phyloP scores from a whole-genome alignment of 1,140 invertebrate genomes.

The Diorhabda sublineata region DNA sequence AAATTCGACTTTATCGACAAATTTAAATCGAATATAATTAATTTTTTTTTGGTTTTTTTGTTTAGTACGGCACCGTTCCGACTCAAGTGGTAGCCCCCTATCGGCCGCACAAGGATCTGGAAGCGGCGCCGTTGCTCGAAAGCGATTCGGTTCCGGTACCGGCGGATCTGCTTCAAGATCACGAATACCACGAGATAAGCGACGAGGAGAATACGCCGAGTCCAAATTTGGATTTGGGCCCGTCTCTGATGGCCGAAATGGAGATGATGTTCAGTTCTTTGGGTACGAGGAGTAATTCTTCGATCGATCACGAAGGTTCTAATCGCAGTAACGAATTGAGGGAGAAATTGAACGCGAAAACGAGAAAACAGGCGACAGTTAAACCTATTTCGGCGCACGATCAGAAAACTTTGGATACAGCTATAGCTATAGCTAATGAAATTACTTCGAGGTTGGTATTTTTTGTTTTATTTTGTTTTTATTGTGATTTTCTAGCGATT shows the following conservation, averaged over 20 bases:
- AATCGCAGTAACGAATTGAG: slow-evolving; percentile 64
- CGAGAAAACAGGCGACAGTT: slow-evolving; percentile 78
- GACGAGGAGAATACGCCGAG: slow-evolving; percentile 67
- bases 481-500: no score
- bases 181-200: slow-evolving; percentile 90
- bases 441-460: slow-evolving; percentile 62
- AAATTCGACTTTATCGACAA: slow-evolving; percentile 29
- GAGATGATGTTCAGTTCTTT: slow-evolving; percentile 80
- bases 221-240: slow-evolving; percentile 80
- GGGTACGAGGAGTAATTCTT: slow-evolving; percentile 46
- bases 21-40: not conserved
- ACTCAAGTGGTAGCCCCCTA: slow-evolving; percentile 84
- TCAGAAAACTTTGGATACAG: slow-evolving; percentile 87
- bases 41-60: slow-evolving; percentile 19
- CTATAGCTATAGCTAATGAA: slow-evolving; percentile 91
- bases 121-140: slow-evolving; percentile 54
- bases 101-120: slow-evolving; percentile 76
- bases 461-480: not conserved
- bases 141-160: slow-evolving; percentile 37
- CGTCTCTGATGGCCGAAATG: slow-evolving; percentile 92
- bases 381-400: slow-evolving; percentile 94
- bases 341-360: slow-evolving; percentile 56
- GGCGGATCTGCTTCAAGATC: slow-evolving; percentile 50
- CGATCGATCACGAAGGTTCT: slow-evolving; percentile 45
- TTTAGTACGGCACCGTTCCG: slow-evolving; percentile 70